Base-by-base conservation (phyloP, 2,888 invertebrate species). In the Rotaria sp. region DNA sequence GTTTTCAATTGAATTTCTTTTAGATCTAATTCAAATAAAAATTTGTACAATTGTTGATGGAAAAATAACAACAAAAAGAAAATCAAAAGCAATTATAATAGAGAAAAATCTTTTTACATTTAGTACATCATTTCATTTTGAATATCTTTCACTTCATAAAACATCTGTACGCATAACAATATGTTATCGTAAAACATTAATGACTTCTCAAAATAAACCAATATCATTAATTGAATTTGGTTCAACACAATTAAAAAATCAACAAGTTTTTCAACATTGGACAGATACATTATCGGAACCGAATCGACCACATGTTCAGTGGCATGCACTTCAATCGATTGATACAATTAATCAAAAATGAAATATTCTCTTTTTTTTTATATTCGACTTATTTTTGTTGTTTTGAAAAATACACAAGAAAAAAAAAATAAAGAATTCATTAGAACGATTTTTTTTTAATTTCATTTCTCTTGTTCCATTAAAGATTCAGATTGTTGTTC, bases 71-170 rank as follows among this genome's bases (percentile, higher is more conserved):
- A 24, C 7, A 13, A 80, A 80, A 45, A 38, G n/a, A n/a, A 80
- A 80, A 80, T 80, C 80, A 13, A 80, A 80, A 80, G 26, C 45
- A 26, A 45, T 80, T 13, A 26, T n/a, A 41, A 45, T 45, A 3
- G 45, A 45, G 26, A 80, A 41, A 41, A 45, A 80, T 80, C 41
- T 45, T 45, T 80, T 80, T 80, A 80, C 80, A n/a, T 80, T n/a
- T 45, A 80, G 45, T 45, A 45, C 45, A 26, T 80, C 80, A 45
- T 80, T 80, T 80, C 80, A 45, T 80, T 45, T 80, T 24, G 80
- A 80, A n/a, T 80, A 80, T 80, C n/a, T 80, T 26, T 80, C 35
- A 45, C 45, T 80, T 24, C 80, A 80, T 80, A 80, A 80, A 80
- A 80, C 45, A 45, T 80, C 45, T n/a, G n/a, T 80, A 1, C 10